A percentile compares a stretch with the other conserved stretches of the same genome.
Conservation (phyloP, 2,797 vertebrate genomes). For the Enteromius afrohamiltoni region DNA sequence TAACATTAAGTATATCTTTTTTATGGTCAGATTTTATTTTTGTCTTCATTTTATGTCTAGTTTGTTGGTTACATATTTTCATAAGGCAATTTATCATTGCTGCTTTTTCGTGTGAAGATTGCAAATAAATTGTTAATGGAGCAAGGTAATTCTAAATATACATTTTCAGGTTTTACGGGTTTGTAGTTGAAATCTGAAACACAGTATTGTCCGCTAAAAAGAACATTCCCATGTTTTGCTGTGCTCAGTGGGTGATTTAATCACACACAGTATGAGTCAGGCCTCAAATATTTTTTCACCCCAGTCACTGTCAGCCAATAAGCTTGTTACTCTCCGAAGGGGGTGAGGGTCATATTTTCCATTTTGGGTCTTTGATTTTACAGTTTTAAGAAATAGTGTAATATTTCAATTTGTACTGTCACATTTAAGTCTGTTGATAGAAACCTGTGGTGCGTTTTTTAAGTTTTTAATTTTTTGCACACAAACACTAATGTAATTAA, state of each 20-base stretch:
- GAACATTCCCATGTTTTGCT: slow-evolving; percentile 32
- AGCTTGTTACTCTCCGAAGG: not conserved
- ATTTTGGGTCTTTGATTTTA: not conserved
- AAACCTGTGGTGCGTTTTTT: not conserved
- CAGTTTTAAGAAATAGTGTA: not conserved
- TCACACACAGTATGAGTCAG: slow-evolving; percentile 25
- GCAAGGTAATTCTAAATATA: not conserved
- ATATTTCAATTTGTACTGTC: not conserved
- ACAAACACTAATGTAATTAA: not conserved
- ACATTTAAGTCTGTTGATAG: not conserved
- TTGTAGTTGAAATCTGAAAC: not conserved
- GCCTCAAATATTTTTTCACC: not conserved
- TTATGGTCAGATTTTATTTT: slow-evolving; percentile 7
- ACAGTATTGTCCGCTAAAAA: not conserved
- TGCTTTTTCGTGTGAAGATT: not conserved
- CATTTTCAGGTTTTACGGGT: not conserved
- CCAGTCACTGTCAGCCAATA: not conserved
- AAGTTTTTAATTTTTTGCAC: not conserved
- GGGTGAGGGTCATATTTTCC: not conserved
- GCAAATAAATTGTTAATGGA: not conserved
- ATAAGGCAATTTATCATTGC: not conserved
- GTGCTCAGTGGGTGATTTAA: slow-evolving; percentile 20
- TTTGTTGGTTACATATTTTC: not conserved
- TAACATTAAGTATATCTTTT: not conserved
- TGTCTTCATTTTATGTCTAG: not conserved